A percentile compares a stretch with the other conserved stretches of the same genome.
Conservation (phyloP, 2,888 invertebrate genomes). For the Cephalotes varians region DNA sequence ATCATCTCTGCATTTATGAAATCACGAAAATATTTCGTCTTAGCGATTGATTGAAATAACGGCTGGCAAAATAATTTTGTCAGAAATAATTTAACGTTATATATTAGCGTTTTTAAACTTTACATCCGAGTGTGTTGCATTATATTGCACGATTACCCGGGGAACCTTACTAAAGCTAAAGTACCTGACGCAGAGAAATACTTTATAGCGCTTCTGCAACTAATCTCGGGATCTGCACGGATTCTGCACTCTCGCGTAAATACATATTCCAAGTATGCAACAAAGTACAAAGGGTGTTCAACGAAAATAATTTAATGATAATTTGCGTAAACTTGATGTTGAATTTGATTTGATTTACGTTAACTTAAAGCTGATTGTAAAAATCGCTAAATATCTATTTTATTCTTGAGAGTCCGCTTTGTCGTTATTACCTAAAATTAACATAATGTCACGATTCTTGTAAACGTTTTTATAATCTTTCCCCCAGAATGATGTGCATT, state of each 20-base stretch:
- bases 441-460: no score
- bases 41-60: background rate
- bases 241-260: background rate
- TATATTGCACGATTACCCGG: background rate
- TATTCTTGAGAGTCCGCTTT: background rate
- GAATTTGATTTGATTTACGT: background rate
- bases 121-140: conserved; percentile 20
- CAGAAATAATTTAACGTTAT: conserved; percentile 24
- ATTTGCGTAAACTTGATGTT: background rate
- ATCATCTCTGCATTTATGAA: background rate
- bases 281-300: conserved; percentile 10
- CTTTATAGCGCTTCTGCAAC: conserved; percentile 42
- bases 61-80: background rate
- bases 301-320: conserved; percentile 26
- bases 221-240: conserved; percentile 52
- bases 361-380: background rate
- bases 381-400: background rate
- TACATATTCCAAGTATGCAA: conserved; percentile 20
- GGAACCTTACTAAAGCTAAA: conserved; percentile 30
- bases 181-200: conserved; percentile 42
- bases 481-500: conserved; percentile 16
- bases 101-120: background rate
- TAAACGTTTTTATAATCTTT: background rate
- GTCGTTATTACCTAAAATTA: background rate
- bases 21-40: background rate